Percentiles rank a stretch among this genome's conserved stretches.
Evolutionary conservation across 1,140 invertebrate species (phyloP).

Genomic region (Ceratitis capitata): DNA sequence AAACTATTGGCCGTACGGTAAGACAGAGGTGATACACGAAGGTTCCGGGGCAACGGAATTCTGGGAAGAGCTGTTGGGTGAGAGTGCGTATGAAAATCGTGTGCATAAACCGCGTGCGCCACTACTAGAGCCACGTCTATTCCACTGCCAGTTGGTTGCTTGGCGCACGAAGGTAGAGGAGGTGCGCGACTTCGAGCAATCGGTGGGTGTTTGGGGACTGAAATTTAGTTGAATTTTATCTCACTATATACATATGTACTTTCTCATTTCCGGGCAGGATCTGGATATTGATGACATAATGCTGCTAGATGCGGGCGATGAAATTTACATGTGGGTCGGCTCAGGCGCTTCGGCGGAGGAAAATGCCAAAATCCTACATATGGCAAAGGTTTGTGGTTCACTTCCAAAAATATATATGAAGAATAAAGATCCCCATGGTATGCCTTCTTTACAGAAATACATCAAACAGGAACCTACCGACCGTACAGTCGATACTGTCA

Average conservation of each 20-base stretch:
- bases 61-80: slow-evolving; percentile 78
- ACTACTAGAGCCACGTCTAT: slow-evolving; percentile 70
- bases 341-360: slow-evolving; percentile 76
- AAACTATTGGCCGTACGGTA: slow-evolving; percentile 66
- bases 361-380: slow-evolving; percentile 66
- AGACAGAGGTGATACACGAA: slow-evolving; percentile 70
- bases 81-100: slow-evolving; percentile 68
- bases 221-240: background rate
- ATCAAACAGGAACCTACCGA: slow-evolving; percentile 70
- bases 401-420: background rate
- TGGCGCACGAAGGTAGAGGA: slow-evolving; percentile 77
- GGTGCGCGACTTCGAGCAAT: slow-evolving; percentile 73
- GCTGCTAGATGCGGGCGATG: slow-evolving; percentile 77
- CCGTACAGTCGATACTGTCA: slow-evolving; percentile 68
- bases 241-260: background rate
- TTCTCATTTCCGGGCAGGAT: slow-evolving; percentile 70
- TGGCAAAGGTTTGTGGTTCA: slow-evolving; percentile 50
- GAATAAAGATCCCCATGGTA: background rate
- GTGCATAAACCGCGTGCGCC: slow-evolving; percentile 63
- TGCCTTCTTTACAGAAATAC: slow-evolving; percentile 69
- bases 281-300: slow-evolving; percentile 81
- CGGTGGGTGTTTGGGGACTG: slow-evolving; percentile 20
- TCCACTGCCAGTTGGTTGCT: slow-evolving; percentile 72
- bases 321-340: slow-evolving; percentile 81
- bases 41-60: slow-evolving; percentile 79